Evolutionary conservation across 1,140 invertebrate species (phyloP).

Genomic region (Oedothorax gibbosus): DNA sequence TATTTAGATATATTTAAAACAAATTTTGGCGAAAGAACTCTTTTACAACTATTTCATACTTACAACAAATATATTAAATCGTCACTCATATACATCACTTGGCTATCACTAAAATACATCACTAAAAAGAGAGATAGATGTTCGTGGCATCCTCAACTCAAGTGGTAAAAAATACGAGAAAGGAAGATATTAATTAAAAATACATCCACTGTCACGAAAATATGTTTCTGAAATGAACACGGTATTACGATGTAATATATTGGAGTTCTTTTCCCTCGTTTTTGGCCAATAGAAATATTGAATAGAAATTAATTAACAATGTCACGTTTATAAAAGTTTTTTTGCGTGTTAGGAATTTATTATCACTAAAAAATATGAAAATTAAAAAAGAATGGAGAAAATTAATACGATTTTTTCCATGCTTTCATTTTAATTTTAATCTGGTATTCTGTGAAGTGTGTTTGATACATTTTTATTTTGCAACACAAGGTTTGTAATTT

Average conservation of each 20-base stretch:
- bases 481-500: too few species aligned
- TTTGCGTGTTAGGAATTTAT: too few species aligned
- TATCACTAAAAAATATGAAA: too few species aligned
- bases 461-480: too few species aligned
- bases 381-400: too few species aligned
- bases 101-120: too few species aligned
- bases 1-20: too few species aligned
- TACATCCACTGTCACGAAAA: constrained; percentile 19
- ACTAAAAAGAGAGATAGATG: neutral
- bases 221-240: constrained; percentile 33
- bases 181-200: constrained; percentile 21
- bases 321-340: neutral
- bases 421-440: too few species aligned
- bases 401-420: too few species aligned
- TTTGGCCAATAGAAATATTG: neutral
- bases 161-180: neutral
- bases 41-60: constrained; percentile 2
- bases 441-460: too few species aligned
- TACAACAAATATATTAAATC: constrained; percentile 20
- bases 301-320: constrained; percentile 22
- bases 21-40: neutral
- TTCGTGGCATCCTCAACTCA: neutral
- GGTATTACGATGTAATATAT: constrained; percentile 33
- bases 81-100: constrained; percentile 3
- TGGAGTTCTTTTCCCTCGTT: constrained; percentile 11